Percentiles rank a stretch among this genome's conserved stretches.
Evolutionary conservation across 2,113 vertebrate species (phyloP).

Genomic region (Podilymbus podiceps): DNA sequence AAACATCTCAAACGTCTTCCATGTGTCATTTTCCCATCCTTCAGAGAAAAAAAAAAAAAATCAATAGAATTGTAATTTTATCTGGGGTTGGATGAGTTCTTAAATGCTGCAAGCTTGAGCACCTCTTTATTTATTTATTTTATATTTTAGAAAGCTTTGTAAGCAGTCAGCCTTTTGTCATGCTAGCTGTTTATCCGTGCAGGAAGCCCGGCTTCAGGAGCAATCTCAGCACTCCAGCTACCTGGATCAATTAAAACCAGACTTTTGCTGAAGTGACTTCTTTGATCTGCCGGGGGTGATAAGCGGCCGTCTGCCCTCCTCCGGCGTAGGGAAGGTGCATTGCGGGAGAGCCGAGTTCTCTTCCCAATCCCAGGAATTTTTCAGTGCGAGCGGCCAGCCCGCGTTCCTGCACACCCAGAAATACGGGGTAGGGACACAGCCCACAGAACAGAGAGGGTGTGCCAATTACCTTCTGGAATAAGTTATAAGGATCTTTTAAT

Average conservation of each 20-base stretch:
- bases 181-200: background rate
- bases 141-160: background rate
- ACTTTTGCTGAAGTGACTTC: background rate
- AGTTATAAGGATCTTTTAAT: background rate
- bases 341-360: background rate
- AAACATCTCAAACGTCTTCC: background rate
- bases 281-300: background rate
- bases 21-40: background rate
- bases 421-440: rapidly evolving
- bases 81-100: background rate
- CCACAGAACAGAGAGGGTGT: too few species aligned
- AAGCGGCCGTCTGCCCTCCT: background rate
- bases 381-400: background rate
- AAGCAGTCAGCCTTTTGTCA: background rate
- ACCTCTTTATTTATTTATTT: conserved; percentile 11
- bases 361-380: background rate
- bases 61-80: conserved; percentile 4
- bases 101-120: background rate
- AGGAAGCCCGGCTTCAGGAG: background rate
- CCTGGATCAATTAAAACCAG: background rate
- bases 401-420: background rate
- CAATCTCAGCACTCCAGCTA: background rate
- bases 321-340: background rate
- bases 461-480: rapidly evolving
- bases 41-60: background rate